Base-by-base conservation (phyloP, 92 coral and sea anemone genomes). In the Ricordea florida region DNA sequence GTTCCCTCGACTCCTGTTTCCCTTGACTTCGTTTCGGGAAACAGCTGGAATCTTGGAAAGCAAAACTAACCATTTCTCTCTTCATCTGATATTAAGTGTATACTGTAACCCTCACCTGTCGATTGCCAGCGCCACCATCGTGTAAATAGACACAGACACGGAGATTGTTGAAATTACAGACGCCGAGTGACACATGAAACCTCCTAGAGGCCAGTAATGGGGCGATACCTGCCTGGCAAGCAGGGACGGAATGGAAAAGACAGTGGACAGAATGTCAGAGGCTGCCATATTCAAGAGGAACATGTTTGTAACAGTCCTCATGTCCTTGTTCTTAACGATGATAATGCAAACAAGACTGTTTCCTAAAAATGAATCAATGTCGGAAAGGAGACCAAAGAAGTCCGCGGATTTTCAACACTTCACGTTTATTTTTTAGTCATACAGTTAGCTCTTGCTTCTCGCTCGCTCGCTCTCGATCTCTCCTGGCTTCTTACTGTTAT, bases 231-330 rank as follows among this genome's bases (percentile, higher is more conserved):
- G 85, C 28, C 36, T 4, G 20, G 89, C 80, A 24, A 92, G 50
- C 34, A 92, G 45, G 11, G 87, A 51, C 9, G 98, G 98, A 2
- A 94, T 76, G 15, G 86, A 42, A 26, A 91, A 60, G 31, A 91
- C 20, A 22, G 90, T 80, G 34, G 93, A 94, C 18, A 87, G 48
- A 15, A 94, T 74, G 85, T 94, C 98, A 17, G 97, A 83, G 23
- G 88, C 57, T 18, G 98, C 93, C 50, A 94, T 83, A 71, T 92
- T 91, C 35, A 94, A 76, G 15, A 94, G 87, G 41, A 94, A 89
- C 15, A 86, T 81, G 57, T 94, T 94, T 62, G 94, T 92, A 20
- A 85, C 97, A 49, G 92, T 88, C 65, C 97, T 97, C 98, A 94
- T 94, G 82, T 79, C 82, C 23, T 76, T 90, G 66, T 87, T 91